Base-by-base conservation (phyloP, 2,888 invertebrate species). In the Platerodrilus igneus region DNA sequence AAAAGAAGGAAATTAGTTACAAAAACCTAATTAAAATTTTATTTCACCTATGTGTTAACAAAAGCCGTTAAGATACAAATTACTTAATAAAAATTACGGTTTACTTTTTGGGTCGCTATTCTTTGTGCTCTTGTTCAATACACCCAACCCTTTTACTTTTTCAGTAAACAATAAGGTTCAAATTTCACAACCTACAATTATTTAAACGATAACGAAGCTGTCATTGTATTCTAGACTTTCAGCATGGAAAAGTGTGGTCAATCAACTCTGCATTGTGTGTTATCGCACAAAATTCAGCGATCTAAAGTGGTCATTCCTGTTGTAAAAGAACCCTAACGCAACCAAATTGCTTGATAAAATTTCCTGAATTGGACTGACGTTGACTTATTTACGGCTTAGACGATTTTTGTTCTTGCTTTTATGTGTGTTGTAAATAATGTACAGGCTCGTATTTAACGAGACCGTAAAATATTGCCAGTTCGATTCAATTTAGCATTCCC, bases 291-390 rank as follows among this genome's bases (percentile, higher is more conserved):
- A 44, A 44, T 44, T 44, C 39, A 36, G 44, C 29, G 44, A 44
- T 44, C 39, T 37, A 33, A 37, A 44, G 44, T 44, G 44, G 44
- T 44, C 44, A 44, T 44, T 44, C 40, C 36, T 32, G 32, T 34
- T 40, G 44, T 36, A 44, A 44, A 44, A 40, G 40, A 36, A 35
- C 32, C 40, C 30, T 40, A 36, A 39, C 40, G 37, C 36, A 39
- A 44, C 44, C 44, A 52, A 52, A 52, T 54, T 50, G 52, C 46
- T 47, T 49, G 52, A 55, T 53, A 55, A 55, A 53, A 49, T 37
- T 48, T 48, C 33, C 38, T 27, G 52, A 51, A 53, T 50, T 51
- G 51, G 46, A 53, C 38, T 48, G 53, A 53, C 55, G 50, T 53
- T 55, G 55, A 55, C 45, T 50, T 53, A 53, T 53, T 41, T 41